These are phyloP conservation scores for Neomorphus geoffroyi DNA, from an alignment of 2,797 vertebrate species.

Conservation along the genomic window DNA sequence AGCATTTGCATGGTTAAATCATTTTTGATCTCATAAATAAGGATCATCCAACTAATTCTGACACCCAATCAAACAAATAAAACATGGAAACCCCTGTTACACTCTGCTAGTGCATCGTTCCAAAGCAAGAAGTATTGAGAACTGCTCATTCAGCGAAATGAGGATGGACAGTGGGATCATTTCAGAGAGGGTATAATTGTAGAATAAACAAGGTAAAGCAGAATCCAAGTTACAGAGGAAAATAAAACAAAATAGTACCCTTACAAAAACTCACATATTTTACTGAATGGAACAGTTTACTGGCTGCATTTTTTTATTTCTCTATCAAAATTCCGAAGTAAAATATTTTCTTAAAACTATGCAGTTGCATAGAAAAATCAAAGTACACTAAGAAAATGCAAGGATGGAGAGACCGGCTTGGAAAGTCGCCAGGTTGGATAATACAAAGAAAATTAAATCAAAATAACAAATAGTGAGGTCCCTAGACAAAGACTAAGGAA, in stretches of 20 bases:
- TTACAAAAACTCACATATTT: neutral
- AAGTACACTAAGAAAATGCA: neutral
- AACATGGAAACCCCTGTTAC: neutral
- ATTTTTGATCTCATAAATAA: neutral
- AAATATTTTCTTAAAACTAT: neutral
- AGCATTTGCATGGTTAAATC: neutral
- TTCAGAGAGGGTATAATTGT: neutral
- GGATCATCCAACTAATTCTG: neutral
- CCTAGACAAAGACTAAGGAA: slow-evolving; percentile 54
- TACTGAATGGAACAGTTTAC: neutral
- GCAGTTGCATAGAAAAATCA: neutral
- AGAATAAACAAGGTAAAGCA: neutral
- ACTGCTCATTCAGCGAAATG: neutral
- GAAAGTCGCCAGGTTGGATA: slow-evolving; percentile 74
- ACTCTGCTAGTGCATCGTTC: neutral
- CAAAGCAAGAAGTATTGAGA: neutral
- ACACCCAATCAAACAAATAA: neutral
- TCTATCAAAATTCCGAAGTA: neutral
- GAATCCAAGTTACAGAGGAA: neutral
- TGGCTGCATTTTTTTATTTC: neutral
- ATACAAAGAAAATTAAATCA: slow-evolving; percentile 69
- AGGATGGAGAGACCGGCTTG: slow-evolving; percentile 58
- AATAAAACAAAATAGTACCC: neutral
- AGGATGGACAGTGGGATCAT: neutral
- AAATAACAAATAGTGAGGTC: slow-evolving; percentile 60